These are phyloP conservation scores for Brachionichthys hirsutus DNA, from an alignment of 2,113 vertebrate genomes.

Conservation along the genomic window DNA sequence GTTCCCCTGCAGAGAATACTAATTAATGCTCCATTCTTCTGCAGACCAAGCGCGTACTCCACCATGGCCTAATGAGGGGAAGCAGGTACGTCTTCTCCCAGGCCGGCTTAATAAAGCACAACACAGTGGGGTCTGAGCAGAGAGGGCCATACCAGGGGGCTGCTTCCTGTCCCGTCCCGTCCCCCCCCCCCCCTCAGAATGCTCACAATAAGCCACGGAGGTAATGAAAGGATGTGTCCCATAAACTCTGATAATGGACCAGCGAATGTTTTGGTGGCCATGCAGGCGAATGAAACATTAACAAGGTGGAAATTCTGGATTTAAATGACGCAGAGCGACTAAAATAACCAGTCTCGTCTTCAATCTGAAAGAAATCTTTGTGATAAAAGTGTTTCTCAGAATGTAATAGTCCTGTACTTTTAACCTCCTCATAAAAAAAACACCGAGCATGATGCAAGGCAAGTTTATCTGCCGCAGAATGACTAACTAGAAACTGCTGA, in stretches of 20 bases:
- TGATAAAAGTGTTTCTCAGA: not conserved
- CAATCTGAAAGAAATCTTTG: not conserved
- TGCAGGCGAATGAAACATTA: constrained; percentile 6
- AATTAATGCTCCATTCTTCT: constrained; percentile 80
- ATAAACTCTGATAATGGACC: constrained; percentile 53
- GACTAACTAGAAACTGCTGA: constrained; percentile 69
- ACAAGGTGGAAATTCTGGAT: constrained; percentile 11
- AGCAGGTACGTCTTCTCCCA: constrained; percentile 78
- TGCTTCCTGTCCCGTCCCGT: constrained; percentile 75
- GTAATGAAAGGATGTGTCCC: constrained; percentile 63
- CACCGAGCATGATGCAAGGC: too few relatives aligned
- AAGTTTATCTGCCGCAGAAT: constrained; percentile 39
- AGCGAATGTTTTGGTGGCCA: constrained; percentile 16
- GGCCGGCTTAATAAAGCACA: constrained; percentile 77
- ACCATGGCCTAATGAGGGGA: constrained; percentile 77
- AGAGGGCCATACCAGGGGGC: constrained; percentile 66
- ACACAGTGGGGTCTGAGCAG: constrained; percentile 66
- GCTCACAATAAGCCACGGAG: constrained; percentile 58
- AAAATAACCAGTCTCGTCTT: not conserved
- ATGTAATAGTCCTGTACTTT: constrained; percentile 13
- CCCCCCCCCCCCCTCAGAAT: constrained; percentile 60
- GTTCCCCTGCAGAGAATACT: constrained; percentile 79
- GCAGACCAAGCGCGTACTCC: constrained; percentile 70
- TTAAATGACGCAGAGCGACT: not conserved
- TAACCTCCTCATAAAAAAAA: constrained; percentile 9